Percentiles rank a stretch among this genome's conserved stretches.
These are phyloP conservation scores for Meriones unguiculatus DNA, from an alignment of 2,113 vertebrate genomes.

Conservation along the genomic window DNA sequence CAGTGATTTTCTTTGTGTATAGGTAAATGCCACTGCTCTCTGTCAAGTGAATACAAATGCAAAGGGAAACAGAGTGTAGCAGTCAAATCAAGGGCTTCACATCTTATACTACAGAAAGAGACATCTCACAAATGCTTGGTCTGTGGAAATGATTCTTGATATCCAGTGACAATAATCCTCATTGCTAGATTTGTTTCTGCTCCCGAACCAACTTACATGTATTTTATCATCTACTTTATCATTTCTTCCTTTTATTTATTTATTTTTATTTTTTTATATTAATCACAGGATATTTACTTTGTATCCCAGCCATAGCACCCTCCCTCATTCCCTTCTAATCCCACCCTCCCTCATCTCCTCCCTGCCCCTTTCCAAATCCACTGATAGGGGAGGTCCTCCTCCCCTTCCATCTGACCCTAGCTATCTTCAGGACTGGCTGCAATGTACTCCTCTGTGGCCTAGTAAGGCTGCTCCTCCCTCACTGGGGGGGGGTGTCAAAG, in stretches of 20 bases:
- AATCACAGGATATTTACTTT: too few species aligned
- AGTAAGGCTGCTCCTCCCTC: too few species aligned
- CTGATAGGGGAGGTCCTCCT: too few species aligned
- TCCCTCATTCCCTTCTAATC: too few species aligned
- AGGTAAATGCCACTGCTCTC: neutral
- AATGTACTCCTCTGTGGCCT: too few species aligned
- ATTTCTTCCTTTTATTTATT: neutral
- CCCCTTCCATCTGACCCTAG: too few species aligned
- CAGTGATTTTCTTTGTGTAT: neutral
- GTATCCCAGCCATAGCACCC: too few species aligned
- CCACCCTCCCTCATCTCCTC: too few species aligned
- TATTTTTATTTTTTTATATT: too few species aligned
- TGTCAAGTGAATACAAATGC: neutral
- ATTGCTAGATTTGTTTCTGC: neutral
- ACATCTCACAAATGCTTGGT: fast-evolving
- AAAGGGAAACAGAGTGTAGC: neutral
- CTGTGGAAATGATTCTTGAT: neutral
- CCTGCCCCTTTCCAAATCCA: too few species aligned
- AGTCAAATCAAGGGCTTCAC: neutral
- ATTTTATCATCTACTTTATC: neutral
- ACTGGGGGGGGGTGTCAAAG: too few species aligned
- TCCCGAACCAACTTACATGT: neutral
- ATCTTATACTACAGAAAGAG: neutral
- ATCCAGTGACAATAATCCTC: neutral
- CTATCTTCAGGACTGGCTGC: too few species aligned